Percentiles rank a stretch among this genome's conserved stretches.
These are phyloP conservation scores for Coracias cyanogaster DNA, from an alignment of 2,797 vertebrate species.

Conservation along the genomic window DNA sequence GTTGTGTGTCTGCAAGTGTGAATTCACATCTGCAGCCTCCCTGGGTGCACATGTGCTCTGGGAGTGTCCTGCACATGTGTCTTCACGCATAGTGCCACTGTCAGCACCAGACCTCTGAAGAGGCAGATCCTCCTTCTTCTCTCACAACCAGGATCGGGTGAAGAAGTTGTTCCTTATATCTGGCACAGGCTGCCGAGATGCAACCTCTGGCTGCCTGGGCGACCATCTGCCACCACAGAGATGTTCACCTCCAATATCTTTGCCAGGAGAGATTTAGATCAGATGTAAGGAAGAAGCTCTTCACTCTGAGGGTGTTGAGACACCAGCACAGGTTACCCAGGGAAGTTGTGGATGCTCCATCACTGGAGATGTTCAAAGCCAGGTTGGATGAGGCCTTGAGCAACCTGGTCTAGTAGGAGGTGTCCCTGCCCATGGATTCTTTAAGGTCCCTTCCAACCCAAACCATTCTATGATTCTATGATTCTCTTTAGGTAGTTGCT, in stretches of 20 bases:
- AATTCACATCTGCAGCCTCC: not conserved
- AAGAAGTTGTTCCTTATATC: not conserved
- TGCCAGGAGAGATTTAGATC: not conserved
- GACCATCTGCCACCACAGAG: not conserved
- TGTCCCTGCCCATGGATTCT: too few relatives aligned
- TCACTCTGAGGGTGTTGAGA: too few relatives aligned
- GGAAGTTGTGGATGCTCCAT: too few relatives aligned
- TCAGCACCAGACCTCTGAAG: not conserved
- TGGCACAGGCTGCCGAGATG: not conserved
- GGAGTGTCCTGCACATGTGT: too few relatives aligned
- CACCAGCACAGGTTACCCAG: too few relatives aligned
- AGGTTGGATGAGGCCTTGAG: too few relatives aligned
- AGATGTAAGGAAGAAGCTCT: too few relatives aligned
- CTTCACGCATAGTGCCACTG: accelerated
- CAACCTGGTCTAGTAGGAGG: too few relatives aligned
- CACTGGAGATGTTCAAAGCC: too few relatives aligned
- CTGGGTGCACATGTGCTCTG: not conserved
- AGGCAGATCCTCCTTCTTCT: not conserved
- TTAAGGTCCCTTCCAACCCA: too few relatives aligned
- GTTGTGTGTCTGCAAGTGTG: not conserved
- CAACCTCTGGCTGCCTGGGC: not conserved
- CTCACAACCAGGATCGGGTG: not conserved
- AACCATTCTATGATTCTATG: too few relatives aligned
- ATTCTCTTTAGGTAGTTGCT: not conserved
- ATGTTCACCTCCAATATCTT: not conserved